These are phyloP conservation scores for Leptinotarsa rubiginosa DNA, from an alignment of 2,888 invertebrate species.

Conservation along the genomic window DNA sequence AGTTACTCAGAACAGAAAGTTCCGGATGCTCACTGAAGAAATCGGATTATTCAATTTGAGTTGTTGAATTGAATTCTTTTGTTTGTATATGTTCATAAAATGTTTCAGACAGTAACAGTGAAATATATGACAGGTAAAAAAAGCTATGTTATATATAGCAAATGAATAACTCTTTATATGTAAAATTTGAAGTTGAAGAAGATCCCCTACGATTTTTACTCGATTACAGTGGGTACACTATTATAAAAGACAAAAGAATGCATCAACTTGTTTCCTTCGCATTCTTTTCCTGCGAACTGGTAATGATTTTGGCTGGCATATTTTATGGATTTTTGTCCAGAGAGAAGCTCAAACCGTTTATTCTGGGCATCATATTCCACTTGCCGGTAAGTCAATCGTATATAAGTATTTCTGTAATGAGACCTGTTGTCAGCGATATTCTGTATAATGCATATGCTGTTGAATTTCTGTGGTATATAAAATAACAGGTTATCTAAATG, in stretches of 20 bases:
- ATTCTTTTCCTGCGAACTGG: not conserved
- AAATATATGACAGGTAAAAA: not conserved
- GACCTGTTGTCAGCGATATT: no score
- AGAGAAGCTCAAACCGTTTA: not conserved
- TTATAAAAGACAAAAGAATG: not conserved
- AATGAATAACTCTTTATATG: not conserved
- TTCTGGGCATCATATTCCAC: not conserved
- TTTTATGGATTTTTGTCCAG: not conserved
- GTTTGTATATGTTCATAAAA: not conserved
- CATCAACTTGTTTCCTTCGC: constrained; percentile 5
- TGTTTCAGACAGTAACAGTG: not conserved
- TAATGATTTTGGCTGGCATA: not conserved
- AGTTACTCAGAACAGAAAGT: no score
- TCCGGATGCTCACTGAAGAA: no score
- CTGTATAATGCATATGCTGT: no score
- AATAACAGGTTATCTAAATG: no score
- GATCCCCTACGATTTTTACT: not conserved
- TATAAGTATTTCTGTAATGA: no score
- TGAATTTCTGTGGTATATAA: no score
- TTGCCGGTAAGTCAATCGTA: not conserved
- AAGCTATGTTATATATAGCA: not conserved
- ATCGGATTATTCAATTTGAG: no score
- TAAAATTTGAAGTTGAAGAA: not conserved
- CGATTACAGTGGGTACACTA: not conserved
- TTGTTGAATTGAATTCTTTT: not conserved